These are phyloP conservation scores for Sicus ferrugineus DNA, from an alignment of 2,888 invertebrate species.

Conservation along the genomic window DNA sequence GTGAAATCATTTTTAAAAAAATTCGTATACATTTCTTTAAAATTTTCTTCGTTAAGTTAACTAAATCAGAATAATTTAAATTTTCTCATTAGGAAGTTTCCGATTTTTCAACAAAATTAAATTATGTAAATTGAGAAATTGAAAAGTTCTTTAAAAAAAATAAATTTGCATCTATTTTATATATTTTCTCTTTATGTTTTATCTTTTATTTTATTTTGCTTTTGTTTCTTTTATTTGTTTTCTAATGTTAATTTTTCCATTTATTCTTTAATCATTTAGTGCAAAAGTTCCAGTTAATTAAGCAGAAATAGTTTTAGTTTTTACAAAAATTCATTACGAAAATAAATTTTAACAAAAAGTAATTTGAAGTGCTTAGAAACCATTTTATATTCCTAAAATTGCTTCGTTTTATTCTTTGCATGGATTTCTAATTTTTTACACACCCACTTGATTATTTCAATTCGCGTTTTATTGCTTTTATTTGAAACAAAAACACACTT, in stretches of 20 bases:
- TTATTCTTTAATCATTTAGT: background rate
- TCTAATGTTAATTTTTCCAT: background rate
- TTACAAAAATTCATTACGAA: no score
- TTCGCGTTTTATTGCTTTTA: no score
- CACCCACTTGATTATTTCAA: no score
- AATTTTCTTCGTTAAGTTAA: background rate
- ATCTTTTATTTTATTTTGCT: background rate
- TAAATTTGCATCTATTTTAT: background rate
- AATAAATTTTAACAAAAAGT: no score
- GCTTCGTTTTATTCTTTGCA: no score
- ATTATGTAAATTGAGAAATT: background rate
- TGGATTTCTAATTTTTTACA: no score
- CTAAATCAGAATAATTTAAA: background rate
- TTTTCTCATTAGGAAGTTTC: background rate
- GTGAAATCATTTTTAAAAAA: background rate
- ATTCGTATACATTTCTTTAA: background rate
- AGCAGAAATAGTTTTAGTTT: no score
- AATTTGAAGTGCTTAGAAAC: no score
- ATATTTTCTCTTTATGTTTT: background rate
- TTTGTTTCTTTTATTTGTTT: background rate
- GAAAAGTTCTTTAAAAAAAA: background rate
- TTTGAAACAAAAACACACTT: no score
- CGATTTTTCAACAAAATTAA: background rate
- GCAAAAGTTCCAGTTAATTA: no score
- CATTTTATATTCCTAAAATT: background rate